Percentiles rank a stretch among this genome's conserved stretches.
Evolutionary conservation across 1,140 invertebrate species (phyloP).

Genomic region (Caligus rogercresseyi): DNA sequence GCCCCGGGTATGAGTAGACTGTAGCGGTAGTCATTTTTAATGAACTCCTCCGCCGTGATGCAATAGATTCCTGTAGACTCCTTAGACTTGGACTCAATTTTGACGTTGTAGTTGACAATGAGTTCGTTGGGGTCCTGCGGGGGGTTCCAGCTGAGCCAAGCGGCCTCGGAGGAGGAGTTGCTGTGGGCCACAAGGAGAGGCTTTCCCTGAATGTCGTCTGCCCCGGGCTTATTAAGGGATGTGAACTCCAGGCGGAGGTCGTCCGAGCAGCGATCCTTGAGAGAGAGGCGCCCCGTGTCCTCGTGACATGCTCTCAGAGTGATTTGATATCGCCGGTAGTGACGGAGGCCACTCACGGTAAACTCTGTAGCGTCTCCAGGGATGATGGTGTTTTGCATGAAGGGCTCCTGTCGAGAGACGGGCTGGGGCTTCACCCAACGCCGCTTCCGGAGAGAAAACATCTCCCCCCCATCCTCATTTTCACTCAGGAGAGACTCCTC

Average conservation of each 20-base stretch:
- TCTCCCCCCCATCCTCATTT: not conserved
- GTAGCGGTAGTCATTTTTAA: not conserved
- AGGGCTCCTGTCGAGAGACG: too few relatives aligned
- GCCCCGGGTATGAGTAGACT: not conserved
- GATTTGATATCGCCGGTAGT: conserved; percentile 2
- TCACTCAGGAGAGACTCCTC: not conserved
- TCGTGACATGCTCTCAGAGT: conserved; percentile 8
- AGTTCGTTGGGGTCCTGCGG: conserved; percentile 24
- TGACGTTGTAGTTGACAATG: conserved; percentile 25
- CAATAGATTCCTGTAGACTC: not conserved
- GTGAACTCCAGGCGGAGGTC: not conserved
- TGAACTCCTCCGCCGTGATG: not conserved
- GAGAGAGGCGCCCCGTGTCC: not conserved
- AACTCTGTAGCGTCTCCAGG: not conserved
- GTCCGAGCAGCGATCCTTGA: not conserved
- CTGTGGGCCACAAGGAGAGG: not conserved
- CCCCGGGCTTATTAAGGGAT: not conserved
- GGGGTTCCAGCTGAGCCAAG: not conserved
- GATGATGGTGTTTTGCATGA: not conserved
- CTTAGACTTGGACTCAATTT: conserved; percentile 12
- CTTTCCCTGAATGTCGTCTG: conserved; percentile 7
- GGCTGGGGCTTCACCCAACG: not conserved
- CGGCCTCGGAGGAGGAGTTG: not conserved
- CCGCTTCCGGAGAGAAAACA: not conserved
- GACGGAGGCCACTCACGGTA: not conserved